Percentiles rank a stretch among this genome's conserved stretches.
Evolutionary conservation across 2,113 vertebrate species (phyloP).

Genomic region (Ibidorhyncha struthersii): DNA sequence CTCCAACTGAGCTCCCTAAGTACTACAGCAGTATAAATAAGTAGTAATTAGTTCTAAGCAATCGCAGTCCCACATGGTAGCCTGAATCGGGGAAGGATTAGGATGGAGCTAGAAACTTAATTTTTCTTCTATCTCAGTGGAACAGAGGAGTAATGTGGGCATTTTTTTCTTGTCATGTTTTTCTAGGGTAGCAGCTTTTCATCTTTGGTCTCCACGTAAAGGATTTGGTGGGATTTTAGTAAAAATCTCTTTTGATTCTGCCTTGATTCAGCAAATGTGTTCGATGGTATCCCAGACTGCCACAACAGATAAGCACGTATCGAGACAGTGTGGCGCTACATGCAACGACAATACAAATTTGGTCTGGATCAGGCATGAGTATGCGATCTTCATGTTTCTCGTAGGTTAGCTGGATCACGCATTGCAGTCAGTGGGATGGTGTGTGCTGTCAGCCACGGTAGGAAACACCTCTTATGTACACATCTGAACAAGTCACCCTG

Average conservation of each 20-base stretch:
- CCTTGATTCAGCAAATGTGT: neutral
- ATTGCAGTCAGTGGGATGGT: neutral
- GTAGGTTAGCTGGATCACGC: neutral
- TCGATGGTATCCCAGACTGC: neutral
- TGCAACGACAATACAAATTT: neutral
- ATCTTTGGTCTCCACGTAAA: neutral
- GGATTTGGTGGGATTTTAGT: neutral
- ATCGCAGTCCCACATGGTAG: slow-evolving; percentile 20
- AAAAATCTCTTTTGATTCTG: neutral
- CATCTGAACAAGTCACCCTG: neutral
- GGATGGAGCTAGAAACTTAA: slow-evolving; percentile 17
- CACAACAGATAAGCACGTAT: rapidly evolving
- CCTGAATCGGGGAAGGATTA: slow-evolving; percentile 36
- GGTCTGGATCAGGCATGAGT: neutral
- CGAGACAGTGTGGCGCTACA: neutral
- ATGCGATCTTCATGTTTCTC: neutral
- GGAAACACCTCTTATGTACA: neutral
- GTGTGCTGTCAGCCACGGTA: neutral
- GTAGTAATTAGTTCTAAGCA: slow-evolving; percentile 58
- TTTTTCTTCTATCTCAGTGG: slow-evolving; percentile 12
- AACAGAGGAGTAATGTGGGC: neutral
- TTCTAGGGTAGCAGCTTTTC: neutral
- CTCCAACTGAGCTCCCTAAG: slow-evolving; percentile 55
- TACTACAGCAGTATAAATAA: slow-evolving; percentile 66
- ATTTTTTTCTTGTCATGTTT: neutral